Base-by-base conservation (phyloP, 2,888 invertebrate genomes). In the Siphonodentalium dalli region DNA sequence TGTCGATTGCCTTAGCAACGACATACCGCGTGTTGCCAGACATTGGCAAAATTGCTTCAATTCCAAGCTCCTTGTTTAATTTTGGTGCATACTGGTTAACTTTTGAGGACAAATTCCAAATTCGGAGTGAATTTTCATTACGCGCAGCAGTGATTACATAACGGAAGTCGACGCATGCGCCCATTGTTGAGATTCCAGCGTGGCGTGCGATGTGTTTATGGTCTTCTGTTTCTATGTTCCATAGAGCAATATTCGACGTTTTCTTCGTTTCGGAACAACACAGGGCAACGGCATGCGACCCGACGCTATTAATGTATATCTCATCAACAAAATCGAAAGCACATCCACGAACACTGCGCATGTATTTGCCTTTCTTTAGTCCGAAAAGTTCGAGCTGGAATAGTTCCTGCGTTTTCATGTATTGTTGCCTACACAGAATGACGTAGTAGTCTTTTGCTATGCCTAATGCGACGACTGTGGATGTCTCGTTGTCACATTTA, bases 221-320 rank as follows among this genome's bases (percentile, higher is more conserved):
- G 44, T 78, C 79, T 52, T 79, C 78, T 1, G 79, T 80, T 61
- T 80, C 80, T 31, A 80, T 59, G 54, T 80, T 80, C 77, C 79
- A 80, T 2, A 77, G 63, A 13, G 74, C 75, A 15, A 80, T 70
- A 56, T 79, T 72, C 1, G 79, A 75, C 8, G 69, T 69, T 38
- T 70, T 68, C 29, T 39, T 68, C 23, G 58, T 62, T 39, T 71
- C 66, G 1, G 74, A 74, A 5, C 67, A 58, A 41, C 72, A 74
- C 2, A 76, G 60, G 8, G 71, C 72, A 15, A 80, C 60, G 4
- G 72, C 77, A 47, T 79, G 79, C 6, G 76, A 77, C 1, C 78
- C 78, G 0, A 68, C 56, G 20, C 69, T 58, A 48, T 77, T 79
- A 8, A 77, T 65, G 33, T 68, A 62, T 15, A 80, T 46, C 20